These are phyloP conservation scores for Augiades crinisus DNA, from an alignment of 2,888 invertebrate species.

Conservation along the genomic window DNA sequence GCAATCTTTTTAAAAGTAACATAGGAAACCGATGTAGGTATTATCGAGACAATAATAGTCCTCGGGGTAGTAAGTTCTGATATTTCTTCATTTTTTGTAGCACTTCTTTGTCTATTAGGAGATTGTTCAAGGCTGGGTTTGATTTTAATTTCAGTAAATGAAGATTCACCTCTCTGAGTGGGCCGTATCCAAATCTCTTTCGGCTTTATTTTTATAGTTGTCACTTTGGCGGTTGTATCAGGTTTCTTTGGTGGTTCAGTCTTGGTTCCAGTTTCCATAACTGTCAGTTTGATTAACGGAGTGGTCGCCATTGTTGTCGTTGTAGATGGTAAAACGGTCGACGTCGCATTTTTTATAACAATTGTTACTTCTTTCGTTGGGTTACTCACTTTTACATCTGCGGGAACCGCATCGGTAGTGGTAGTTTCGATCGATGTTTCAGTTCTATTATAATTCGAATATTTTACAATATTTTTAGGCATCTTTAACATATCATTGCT, in stretches of 20 bases:
- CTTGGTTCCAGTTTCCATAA: slow-evolving; percentile 36
- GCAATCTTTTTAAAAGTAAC: slow-evolving; percentile 69
- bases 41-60: slow-evolving; percentile 74
- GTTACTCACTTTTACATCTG: slow-evolving; percentile 22
- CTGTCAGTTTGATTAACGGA: slow-evolving; percentile 24
- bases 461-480: slow-evolving; percentile 31
- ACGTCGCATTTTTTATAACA: slow-evolving; percentile 30
- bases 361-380: slow-evolving; percentile 19
- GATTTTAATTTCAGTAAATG: slow-evolving; percentile 52
- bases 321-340: slow-evolving; percentile 27
- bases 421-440: slow-evolving; percentile 36
- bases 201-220: slow-evolving; percentile 66
- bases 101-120: slow-evolving; percentile 47
- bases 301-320: slow-evolving; percentile 14
- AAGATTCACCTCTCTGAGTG: slow-evolving; percentile 73
- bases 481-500: slow-evolving; percentile 9
- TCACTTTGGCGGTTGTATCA: slow-evolving; percentile 52
- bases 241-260: slow-evolving; percentile 48
- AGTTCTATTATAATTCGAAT: slow-evolving; percentile 43
- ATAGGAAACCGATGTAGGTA: slow-evolving; percentile 73
- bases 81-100: slow-evolving; percentile 50
- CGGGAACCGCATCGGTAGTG: not conserved
- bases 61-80: slow-evolving; percentile 63
- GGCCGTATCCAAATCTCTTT: slow-evolving; percentile 77
- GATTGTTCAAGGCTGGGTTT: slow-evolving; percentile 47